These are phyloP conservation scores for Penaeus monodon DNA, from an alignment of 2,888 invertebrate species.

Conservation along the genomic window DNA sequence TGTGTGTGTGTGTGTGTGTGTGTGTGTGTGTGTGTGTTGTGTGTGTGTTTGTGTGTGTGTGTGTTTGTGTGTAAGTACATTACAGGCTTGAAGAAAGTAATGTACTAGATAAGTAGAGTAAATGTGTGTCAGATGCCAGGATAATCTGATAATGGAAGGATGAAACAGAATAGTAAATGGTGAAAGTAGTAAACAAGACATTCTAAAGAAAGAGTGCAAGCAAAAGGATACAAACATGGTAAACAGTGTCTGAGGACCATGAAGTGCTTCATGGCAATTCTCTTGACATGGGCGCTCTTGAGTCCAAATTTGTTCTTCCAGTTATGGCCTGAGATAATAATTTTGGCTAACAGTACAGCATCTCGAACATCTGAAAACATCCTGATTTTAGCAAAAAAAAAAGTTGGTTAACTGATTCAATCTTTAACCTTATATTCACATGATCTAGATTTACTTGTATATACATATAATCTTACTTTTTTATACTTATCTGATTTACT, in stretches of 20 bases:
- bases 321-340: constrained; percentile 28
- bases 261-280: constrained; percentile 20
- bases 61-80: no score
- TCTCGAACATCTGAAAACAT: constrained; percentile 15
- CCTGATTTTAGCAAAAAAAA: neutral
- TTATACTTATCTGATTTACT: no score
- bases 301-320: constrained; percentile 39
- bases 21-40: no score
- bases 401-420: neutral
- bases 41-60: no score
- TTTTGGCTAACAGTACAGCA: constrained; percentile 18
- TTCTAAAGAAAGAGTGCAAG: no score
- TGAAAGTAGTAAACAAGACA: neutral
- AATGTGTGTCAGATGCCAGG: no score
- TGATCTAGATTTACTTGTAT: neutral
- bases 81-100: no score
- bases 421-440: neutral
- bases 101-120: no score
- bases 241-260: neutral
- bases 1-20: no score
- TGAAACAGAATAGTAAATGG: no score
- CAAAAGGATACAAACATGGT: constrained; percentile 16
- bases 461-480: no score
- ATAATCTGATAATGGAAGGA: no score
- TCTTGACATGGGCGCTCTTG: constrained; percentile 38